A percentile compares a stretch with the other conserved stretches of the same genome.
Evolutionary conservation across 2,113 vertebrate genomes (phyloP).

Genomic region (Tetrao urogallus): DNA sequence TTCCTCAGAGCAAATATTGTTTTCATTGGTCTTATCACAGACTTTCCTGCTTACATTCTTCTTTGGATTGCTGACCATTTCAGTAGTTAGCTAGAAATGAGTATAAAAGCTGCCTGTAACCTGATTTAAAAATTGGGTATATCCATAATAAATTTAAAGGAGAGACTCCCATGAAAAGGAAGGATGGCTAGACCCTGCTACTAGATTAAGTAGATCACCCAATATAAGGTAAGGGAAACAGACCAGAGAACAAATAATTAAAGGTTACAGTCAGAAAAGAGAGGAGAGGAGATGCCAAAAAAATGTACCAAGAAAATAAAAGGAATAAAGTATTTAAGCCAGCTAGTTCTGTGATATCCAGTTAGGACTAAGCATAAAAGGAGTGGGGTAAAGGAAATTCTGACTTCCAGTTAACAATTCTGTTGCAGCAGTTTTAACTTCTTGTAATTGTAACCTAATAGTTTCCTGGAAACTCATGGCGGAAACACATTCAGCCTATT

Average conservation of each 20-base stretch:
- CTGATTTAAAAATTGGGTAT: not conserved
- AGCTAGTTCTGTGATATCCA: not conserved
- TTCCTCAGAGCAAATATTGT: not conserved
- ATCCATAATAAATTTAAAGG: not conserved
- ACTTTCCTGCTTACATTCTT: not conserved
- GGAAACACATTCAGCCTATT: constrained; percentile 47
- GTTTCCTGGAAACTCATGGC: constrained; percentile 66
- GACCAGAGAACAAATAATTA: not conserved
- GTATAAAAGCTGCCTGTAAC: not conserved
- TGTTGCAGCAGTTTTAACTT: constrained; percentile 59
- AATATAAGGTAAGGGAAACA: not conserved
- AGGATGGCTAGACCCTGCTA: not conserved
- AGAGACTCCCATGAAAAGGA: not conserved
- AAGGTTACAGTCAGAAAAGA: not conserved
- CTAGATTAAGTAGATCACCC: not conserved
- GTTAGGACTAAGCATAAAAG: not conserved
- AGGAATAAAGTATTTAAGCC: constrained; percentile 19
- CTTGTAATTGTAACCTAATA: constrained; percentile 66
- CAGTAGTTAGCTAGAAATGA: not conserved
- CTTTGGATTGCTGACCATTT: not conserved
- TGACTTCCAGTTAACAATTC: constrained; percentile 68
- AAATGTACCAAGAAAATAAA: not conserved
- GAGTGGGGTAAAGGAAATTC: constrained; percentile 62
- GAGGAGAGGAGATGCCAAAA: not conserved
- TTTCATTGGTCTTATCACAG: not conserved